Evolutionary conservation across 2,113 vertebrate species (phyloP), one percentile per base, ranked within the genome.

Genomic region (Mionectes macconnelli): DNA sequence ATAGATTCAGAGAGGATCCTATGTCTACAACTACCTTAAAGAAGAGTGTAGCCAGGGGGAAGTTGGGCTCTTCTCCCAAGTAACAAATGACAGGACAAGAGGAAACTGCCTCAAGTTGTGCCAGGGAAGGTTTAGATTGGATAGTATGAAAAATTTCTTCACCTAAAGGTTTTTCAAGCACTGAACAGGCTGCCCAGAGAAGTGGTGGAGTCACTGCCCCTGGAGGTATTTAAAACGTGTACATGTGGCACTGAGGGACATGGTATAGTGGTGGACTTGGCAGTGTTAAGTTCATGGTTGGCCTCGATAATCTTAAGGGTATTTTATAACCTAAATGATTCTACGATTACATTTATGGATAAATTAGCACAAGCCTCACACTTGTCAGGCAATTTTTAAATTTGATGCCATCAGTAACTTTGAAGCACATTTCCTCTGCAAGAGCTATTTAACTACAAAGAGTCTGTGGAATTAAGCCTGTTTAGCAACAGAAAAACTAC

Each of bases 391-490:
- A 83, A 78, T 89, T 94, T 90, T 77, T 31, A 90, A 77, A 88
- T 93, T 63, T 77, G 30, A 87, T 72, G 55, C 56, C 90, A 66
- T 63, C 45, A 76, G 25, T 85, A 96, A 91, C 74, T 94, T 30
- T 19, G 40, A 91, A 91, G 63, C 28, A 66, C 53, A 92, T 90
- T 82, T 62, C 60, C 85, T 94, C 84, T 90, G 73, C 42, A 83
- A 96, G 78, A 87, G 78, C 22, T 73, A 74, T 78, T 93, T 92
- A 64, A 37, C 82, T 91, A 66, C 66, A 64, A 89, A 90, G 56
- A 91, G 55, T 53, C 75, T 69, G 73, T 69, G 62, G 70, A 82
- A 96, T 64, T 87, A 84, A 69, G 35, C 18, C 23, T 23, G 39
- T 87, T 96, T 92, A 94, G 89, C 37, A 59, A 59, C 59, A 89